A percentile compares a stretch with the other conserved stretches of the same genome.
Evolutionary conservation across 2,113 vertebrate species (phyloP).

Genomic region (Ondatra zibethicus): DNA sequence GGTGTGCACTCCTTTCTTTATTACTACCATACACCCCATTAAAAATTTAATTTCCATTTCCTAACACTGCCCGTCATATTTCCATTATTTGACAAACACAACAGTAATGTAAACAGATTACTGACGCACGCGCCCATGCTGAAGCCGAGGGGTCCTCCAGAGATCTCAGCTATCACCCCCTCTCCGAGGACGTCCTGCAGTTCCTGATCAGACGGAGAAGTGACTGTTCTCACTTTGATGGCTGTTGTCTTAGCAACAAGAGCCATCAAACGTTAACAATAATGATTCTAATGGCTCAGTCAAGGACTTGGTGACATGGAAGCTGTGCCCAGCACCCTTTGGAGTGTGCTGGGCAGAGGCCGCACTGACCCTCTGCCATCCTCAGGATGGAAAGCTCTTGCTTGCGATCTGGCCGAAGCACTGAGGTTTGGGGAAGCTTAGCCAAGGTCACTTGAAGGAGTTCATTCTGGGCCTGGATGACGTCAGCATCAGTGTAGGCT

Average conservation of each 20-base stretch:
- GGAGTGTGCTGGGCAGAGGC: fast-evolving
- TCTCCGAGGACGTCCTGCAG: fast-evolving
- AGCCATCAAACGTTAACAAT: background rate
- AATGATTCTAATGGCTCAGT: background rate
- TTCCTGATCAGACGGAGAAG: background rate
- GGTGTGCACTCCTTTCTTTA: slow-evolving; percentile 56
- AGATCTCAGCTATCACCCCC: fast-evolving
- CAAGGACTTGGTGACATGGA: background rate
- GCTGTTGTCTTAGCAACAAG: background rate
- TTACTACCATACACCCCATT: slow-evolving; percentile 73
- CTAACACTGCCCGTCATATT: slow-evolving; percentile 66
- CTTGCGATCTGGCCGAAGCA: fast-evolving
- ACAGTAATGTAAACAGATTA: slow-evolving; percentile 64
- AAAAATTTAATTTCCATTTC: slow-evolving; percentile 83
- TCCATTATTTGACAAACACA: slow-evolving; percentile 80
- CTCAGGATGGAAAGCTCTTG: fast-evolving
- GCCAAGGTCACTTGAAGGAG: fast-evolving
- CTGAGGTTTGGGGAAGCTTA: fast-evolving
- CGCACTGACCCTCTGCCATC: fast-evolving
- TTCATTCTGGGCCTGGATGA: background rate
- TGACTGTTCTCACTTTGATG: fast-evolving
- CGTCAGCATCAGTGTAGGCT: fast-evolving
- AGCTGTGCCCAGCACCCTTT: background rate
- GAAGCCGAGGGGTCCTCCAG: slow-evolving; percentile 21
- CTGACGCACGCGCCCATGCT: background rate